Conservation (phyloP, 2,797 vertebrate genomes). For the Platyrinchus mystaceus region DNA sequence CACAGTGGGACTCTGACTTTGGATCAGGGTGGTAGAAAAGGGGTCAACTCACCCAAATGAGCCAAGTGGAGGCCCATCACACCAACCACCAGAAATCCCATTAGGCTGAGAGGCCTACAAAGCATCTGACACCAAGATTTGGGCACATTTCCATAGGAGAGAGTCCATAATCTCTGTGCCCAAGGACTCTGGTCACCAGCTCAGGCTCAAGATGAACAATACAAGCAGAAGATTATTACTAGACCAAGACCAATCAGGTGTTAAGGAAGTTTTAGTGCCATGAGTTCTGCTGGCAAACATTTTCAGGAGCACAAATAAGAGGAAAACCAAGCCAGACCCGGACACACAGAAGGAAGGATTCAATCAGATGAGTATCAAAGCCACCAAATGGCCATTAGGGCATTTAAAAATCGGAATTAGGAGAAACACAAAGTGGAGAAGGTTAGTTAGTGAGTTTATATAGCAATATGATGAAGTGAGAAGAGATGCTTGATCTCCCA, state of each 20-base stretch:
- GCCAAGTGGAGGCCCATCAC: not conserved
- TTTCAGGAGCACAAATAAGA: rapidly evolving
- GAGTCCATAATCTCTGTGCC: not conserved
- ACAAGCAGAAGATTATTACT: not conserved
- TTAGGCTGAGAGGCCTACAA: not conserved
- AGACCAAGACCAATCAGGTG: not conserved
- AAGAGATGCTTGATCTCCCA: not conserved
- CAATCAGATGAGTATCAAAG: not conserved
- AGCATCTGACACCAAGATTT: rapidly evolving
- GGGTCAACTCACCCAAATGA: not conserved
- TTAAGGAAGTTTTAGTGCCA: not conserved
- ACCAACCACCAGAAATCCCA: not conserved
- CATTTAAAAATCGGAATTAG: not conserved
- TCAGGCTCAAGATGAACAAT: not conserved
- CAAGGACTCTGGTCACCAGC: not conserved
- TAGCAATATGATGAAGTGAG: not conserved
- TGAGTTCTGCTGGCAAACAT: not conserved
- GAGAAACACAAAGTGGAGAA: not conserved
- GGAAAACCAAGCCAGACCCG: not conserved
- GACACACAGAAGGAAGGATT: not conserved
- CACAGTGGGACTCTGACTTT: not conserved
- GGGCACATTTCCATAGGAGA: not conserved
- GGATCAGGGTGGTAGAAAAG: not conserved
- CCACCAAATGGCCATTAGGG: not conserved
- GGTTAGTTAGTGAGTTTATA: not conserved